Base-by-base conservation (phyloP, 2,888 invertebrate genomes). In the Homarus gammarus region DNA sequence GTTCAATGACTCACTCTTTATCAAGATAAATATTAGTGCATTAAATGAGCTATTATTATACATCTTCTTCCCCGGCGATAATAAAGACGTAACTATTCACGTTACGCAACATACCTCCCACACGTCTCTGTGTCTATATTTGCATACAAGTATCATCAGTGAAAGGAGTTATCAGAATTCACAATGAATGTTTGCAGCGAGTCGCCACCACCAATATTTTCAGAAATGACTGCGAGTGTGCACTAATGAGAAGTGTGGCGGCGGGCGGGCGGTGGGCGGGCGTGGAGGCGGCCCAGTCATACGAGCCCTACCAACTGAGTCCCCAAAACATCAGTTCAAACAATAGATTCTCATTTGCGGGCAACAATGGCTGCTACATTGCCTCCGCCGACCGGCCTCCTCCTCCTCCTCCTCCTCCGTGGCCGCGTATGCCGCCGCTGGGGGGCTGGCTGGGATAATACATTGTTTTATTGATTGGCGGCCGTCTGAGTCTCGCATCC, bases 281-380 rank as follows among this genome's bases (percentile, higher is more conserved):
- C n/a, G 64, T 70, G 82, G 68, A 68, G 73, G 68, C 6, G 40
- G 36, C 18, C 73, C 22, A 15, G 51, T 27, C n/a, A 10, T 18
- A 36, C 73, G 31, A 31, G n/a, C 18, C 72, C 72, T 56, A 5
- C 36, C 79, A 78, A 36, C 79, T 70, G 70, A 70, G 40, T 72
- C 72, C 56, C 78, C 86, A 86, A 86, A 86, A 86, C 79, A 86
- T 86, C 86, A 86, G 86, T 86, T 86, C 86, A 86, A 86, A 86
- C 86, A 86, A 86, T 86, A 86, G 86, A 86, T 86, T 86, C 86
- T 86, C 86, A 86, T 86, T 86, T 86, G 86, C 86, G 79, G 79
- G n/a, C 72, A 51, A 86, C 86, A 86, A 86, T 86, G 79, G 86
- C 49, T 72, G 78, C 86, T 79, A 79, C 86, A 86, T 86, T 86